Evolutionary conservation across 1,140 invertebrate species (phyloP), one percentile per base, ranked within the genome.

Genomic region (Panulirus ornatus): DNA sequence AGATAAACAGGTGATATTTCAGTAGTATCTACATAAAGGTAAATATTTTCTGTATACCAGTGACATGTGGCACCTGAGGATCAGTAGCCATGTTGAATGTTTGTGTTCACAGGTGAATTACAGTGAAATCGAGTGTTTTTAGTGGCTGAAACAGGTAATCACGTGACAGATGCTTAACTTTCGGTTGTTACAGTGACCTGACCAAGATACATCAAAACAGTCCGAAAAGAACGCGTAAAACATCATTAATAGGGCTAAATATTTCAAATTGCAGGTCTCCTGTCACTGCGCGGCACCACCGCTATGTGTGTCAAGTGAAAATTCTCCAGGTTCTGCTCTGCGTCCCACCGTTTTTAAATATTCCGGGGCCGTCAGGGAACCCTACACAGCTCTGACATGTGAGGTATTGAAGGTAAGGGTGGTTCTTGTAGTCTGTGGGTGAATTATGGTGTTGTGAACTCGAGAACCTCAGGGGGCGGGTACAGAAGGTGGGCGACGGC

Each of bases 251-350:
- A 27, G 34, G 47, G 51, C n/a, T 30, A 58, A 82, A n/a, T 38
- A 82, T 82, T 51, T 54, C 9, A 82, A 54, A 82, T 58, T 27
- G 63, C n/a, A 30, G 6, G 14, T 42, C 36, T 22, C 70, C 19
- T 30, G 0, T 70, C 36, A 30, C 27, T 42, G 27, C 14, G 73
- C 42, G 34, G 36, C 14, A 22, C 40, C 27, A 44, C 38, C 16
- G 44, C 34, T 36, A 86, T 76, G 71, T 86, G 73, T 86, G 84
- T 86, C 84, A 86, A 86, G 84, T 86, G 84, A 76, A 86, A 86
- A 86, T 70, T n/a, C 58, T 86, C 22, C 36, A 75, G 1, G 71
- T 40, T 75, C 19, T 63, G 30, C 9, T 58, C 34, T 54, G 47
- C 47, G 54, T 30, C 34, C 8, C 44, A 19, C 9, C 22, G 19